These are phyloP conservation scores for Phymorhynchus buccinoides DNA, from an alignment of 1,140 invertebrate genomes.

Conservation along the genomic window DNA sequence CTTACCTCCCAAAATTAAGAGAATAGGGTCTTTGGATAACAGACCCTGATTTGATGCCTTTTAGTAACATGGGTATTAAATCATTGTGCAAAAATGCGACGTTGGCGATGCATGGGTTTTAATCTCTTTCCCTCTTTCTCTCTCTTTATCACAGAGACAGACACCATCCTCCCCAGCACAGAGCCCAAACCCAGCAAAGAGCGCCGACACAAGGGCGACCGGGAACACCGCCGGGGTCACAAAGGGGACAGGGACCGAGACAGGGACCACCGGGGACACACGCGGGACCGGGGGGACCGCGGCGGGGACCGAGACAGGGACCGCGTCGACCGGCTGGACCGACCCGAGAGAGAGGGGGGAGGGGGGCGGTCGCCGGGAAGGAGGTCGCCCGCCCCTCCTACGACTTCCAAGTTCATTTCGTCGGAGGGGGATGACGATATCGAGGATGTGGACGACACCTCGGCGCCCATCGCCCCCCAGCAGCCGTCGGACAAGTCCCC, in stretches of 20 bases:
- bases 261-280: background rate
- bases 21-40: too few species aligned
- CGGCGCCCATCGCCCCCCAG: conserved; percentile 49
- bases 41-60: too few species aligned
- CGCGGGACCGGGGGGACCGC: background rate
- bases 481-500: conserved; percentile 38
- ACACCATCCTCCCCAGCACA: conserved; percentile 19
- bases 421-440: conserved; percentile 22
- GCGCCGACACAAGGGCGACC: background rate
- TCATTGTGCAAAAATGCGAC: too few species aligned
- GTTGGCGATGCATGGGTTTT: too few species aligned
- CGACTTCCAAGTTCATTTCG: conserved; percentile 33
- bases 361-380: background rate
- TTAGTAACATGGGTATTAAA: too few species aligned
- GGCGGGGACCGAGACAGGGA: background rate
- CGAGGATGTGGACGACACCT: conserved; percentile 46
- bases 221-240: background rate
- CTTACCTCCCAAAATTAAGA: too few species aligned
- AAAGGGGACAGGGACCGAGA: conserved; percentile 2
- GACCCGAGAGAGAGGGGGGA: background rate
- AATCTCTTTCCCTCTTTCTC: background rate
- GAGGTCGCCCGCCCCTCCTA: background rate
- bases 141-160: conserved; percentile 21
- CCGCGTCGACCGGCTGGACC: background rate
- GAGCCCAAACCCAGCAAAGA: background rate